Evolutionary conservation across 1,140 invertebrate genomes (phyloP), one percentile per base, ranked within the genome.

Genomic region (Aphaenogaster rudis): DNA sequence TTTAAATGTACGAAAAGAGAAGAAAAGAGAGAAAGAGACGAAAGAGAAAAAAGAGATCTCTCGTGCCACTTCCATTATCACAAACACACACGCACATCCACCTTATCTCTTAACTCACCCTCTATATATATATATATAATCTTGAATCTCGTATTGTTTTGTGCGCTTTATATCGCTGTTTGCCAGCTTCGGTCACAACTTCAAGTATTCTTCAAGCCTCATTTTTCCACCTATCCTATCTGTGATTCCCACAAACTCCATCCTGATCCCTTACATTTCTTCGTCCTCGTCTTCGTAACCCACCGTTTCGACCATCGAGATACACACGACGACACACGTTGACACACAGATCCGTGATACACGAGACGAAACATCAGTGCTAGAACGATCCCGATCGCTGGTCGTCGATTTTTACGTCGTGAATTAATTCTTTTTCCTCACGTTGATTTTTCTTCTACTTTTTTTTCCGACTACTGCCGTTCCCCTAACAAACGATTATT

Each of bases 111-210:
- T 86, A 64, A 86, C 79, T 88, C 89, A 79, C 61, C 78, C 84
- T 78, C 39, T 82, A 48, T 57, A 88, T 78, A 80, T 71, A 82
- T 88, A 88, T 84, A 86, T 88, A 89, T 61, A 84, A 87, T 90
- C 69, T 91, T 88, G 61, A 84, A 88, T 87, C 86, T 91, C 85
- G 77, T 91, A 91, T 92, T 92, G 91, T 92, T 92, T 93, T 88
- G 91, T 92, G 91, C 92, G 92, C 91, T 93, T 86, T 93, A 92
- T 92, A 92, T 89, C 92, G 88, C 86, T 93, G 90, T 92, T 92
- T 93, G 90, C 87, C 91, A 93, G 92, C 92, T 93, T 93, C 91
- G 92, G 91, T 93, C 90, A 92, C 88, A 71, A 92, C 80, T 91
- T 92, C 66, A 90, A 90, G 71, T 88, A 90, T 91, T 89, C 76